These are phyloP conservation scores for Sigmodon hispidus DNA, from an alignment of 2,113 vertebrate species.

Conservation along the genomic window DNA sequence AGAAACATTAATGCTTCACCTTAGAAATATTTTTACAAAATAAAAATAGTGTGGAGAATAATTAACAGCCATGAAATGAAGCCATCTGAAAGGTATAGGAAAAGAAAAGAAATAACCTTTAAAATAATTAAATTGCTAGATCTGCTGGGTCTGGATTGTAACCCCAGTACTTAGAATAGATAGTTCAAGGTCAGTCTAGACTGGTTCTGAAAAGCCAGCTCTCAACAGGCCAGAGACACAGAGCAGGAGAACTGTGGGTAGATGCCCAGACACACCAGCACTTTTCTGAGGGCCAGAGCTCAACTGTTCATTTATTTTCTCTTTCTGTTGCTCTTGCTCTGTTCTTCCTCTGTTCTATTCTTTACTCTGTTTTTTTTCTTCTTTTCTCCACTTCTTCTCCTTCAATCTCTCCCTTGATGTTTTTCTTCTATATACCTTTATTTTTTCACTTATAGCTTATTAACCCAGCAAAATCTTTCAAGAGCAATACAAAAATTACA, in stretches of 20 bases:
- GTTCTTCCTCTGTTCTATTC: not conserved
- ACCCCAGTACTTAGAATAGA: not conserved
- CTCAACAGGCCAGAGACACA: not conserved
- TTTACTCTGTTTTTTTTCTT: not conserved
- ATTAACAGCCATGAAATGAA: not conserved
- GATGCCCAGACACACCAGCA: not conserved
- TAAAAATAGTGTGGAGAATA: not conserved
- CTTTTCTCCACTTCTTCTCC: not conserved
- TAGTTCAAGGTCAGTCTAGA: not conserved
- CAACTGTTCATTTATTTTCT: not conserved
- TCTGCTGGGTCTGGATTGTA: not conserved
- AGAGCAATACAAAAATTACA: not conserved
- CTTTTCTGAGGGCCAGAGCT: not conserved
- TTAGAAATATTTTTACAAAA: not conserved
- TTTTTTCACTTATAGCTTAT: not conserved
- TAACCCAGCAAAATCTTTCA: not conserved
- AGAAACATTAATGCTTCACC: not conserved
- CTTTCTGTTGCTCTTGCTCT: not conserved
- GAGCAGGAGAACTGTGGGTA: not conserved
- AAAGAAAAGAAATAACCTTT: conserved; percentile 3
- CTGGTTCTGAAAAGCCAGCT: no score
- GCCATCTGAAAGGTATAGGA: not conserved
- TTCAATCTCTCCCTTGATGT: not conserved
- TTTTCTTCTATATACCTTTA: not conserved
- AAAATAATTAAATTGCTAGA: not conserved